phyloP scores from a whole-genome alignment of 2,113 vertebrate genomes.

The Eclectus roratus region DNA sequence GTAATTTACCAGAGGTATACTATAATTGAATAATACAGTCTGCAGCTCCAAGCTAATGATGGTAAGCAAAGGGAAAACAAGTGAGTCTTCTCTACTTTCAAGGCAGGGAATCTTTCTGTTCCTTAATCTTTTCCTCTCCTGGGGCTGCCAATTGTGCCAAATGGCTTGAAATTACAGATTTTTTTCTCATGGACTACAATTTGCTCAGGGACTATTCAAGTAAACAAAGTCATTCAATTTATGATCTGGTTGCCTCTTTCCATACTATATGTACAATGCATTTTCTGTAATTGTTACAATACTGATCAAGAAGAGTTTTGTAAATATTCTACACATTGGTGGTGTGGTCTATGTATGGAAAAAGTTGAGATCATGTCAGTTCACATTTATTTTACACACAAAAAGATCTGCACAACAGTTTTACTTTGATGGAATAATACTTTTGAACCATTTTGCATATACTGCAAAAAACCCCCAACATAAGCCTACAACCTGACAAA shows the following conservation, averaged over 20 bases:
- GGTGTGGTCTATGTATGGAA: neutral
- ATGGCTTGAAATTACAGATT: slow-evolving; percentile 59
- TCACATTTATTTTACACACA: neutral
- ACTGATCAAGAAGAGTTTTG: slow-evolving; percentile 42
- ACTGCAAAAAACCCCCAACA: rapidly evolving
- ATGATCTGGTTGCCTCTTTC: slow-evolving; percentile 40
- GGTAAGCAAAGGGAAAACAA: slow-evolving; percentile 34
- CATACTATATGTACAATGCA: neutral
- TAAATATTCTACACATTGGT: neutral
- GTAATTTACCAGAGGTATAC: slow-evolving; percentile 29
- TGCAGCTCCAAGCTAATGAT: slow-evolving; percentile 9
- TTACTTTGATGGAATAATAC: neutral
- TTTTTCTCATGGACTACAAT: slow-evolving; percentile 42
- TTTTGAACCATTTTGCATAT: neutral
- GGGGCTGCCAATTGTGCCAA: slow-evolving; percentile 57
- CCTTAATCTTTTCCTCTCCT: slow-evolving; percentile 53
- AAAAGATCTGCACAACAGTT: neutral
- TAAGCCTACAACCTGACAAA: neutral
- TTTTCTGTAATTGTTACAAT: slow-evolving; percentile 48
- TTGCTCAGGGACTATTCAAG: slow-evolving; percentile 46
- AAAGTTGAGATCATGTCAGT: neutral
- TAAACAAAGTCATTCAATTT: slow-evolving; percentile 61
- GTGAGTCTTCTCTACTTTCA: slow-evolving; percentile 20
- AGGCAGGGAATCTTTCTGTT: slow-evolving; percentile 36
- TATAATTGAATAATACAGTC: slow-evolving; percentile 57